Base-by-base conservation (phyloP, 1,140 invertebrate genomes). In the Whitmania pigra region DNA sequence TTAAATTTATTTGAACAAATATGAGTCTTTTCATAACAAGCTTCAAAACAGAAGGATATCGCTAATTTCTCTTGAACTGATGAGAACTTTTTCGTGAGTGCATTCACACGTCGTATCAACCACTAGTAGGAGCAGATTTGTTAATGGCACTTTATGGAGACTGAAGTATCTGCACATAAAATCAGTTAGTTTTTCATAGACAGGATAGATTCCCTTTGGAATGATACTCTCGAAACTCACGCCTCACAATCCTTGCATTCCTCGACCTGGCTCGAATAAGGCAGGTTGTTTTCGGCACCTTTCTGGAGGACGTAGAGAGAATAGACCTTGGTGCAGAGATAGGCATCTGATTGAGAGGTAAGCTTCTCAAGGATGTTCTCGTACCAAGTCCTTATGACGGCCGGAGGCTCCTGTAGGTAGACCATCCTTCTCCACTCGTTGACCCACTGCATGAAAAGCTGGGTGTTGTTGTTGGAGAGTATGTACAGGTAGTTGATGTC, bases 341-440 rank as follows among this genome's bases (percentile, higher is more conserved):
- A 25, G 22, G 22, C 57, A 7, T 63, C 29, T 13, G 57, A 63
- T 49, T 70, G 69, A 13, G 69, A 25, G n/a, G 31, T 53, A 18
- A 53, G 25, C 18, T 49, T 54, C 6, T 70, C 69, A 2, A 70
- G n/a, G 7, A 70, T 70, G 69, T 22, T 53, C 43, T 70, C 22
- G 69, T 70, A 70, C 69, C 69, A 70, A 15, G 22, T 70, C 31
- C 49, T 22, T 40, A 68, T 29, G 20, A 53, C 49, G 36, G 1
- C 13, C n/a, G 18, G 18, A 29, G 69, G n/a, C 18, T 43, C 53
- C 6, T 31, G 18, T 0, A 25, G 31, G 36, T 53, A 22, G n/a
- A 25, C 53, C 69, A 70, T n/a, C 13, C 22, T 53, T 22, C 69
- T 70, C 43, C 53, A 70, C 18, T 70, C 53, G 53, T 54, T 70